Percentiles rank a stretch among this genome's conserved stretches.
These are phyloP conservation scores for Macropis europaea DNA, from an alignment of 2,888 invertebrate species.

Conservation along the genomic window DNA sequence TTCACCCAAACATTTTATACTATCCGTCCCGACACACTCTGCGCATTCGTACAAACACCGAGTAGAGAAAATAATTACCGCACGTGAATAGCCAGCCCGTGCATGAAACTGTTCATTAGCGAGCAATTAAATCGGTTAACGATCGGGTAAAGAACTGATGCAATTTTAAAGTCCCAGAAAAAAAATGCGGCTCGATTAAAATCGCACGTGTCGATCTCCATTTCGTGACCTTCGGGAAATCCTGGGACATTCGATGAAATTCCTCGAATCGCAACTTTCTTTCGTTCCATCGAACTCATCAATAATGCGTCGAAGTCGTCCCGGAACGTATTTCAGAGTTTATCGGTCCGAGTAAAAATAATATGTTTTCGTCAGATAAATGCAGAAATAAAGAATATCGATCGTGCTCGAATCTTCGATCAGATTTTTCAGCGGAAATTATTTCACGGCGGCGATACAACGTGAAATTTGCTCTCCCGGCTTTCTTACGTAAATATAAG, in stretches of 20 bases:
- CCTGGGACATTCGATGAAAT: neutral
- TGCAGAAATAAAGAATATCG: neutral
- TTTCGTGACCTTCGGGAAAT: too few relatives aligned
- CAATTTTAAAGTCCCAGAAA: constrained; percentile 34
- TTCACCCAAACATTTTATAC: too few relatives aligned
- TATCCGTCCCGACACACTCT: too few relatives aligned
- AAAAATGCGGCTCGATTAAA: constrained; percentile 12
- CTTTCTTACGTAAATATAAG: constrained; percentile 33
- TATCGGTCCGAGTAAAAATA: constrained; percentile 6
- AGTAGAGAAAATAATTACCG: too few relatives aligned
- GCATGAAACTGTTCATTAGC: constrained; percentile 39
- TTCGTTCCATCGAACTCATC: neutral
- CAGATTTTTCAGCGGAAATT: neutral
- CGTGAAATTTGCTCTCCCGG: neutral
- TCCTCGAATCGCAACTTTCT: neutral
- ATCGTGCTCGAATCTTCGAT: constrained; percentile 2
- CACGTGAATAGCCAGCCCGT: too few relatives aligned
- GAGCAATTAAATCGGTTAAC: constrained; percentile 42
- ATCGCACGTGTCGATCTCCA: neutral
- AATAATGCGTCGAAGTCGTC: constrained; percentile 2
- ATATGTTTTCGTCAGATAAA: constrained; percentile 31
- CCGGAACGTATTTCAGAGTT: neutral
- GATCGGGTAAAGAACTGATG: constrained; percentile 44
- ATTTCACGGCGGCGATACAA: constrained; percentile 9
- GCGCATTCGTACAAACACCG: too few relatives aligned